A percentile compares a stretch with the other conserved stretches of the same genome.
These are phyloP conservation scores for Eumerus sabulonum DNA, from an alignment of 2,888 invertebrate genomes.

Conservation along the genomic window DNA sequence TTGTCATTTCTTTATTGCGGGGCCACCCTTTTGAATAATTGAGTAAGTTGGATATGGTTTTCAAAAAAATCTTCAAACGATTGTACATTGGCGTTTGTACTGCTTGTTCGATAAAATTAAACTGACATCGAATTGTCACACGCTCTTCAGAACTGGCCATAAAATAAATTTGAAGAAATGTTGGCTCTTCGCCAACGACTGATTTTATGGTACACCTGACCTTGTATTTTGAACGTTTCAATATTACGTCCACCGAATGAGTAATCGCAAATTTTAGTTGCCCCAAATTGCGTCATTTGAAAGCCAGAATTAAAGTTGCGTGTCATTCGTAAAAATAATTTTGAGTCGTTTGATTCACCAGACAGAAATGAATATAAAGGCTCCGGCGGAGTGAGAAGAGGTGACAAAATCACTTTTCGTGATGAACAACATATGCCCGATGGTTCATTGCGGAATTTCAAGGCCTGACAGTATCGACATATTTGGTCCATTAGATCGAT, in stretches of 20 bases:
- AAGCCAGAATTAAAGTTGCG: slow-evolving; percentile 26
- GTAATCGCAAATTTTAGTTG: slow-evolving; percentile 6
- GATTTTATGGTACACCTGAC: neutral
- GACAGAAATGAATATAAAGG: slow-evolving; percentile 70
- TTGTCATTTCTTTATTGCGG: too few relatives aligned
- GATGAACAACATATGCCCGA: slow-evolving; percentile 75
- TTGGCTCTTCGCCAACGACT: neutral
- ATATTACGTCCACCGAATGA: slow-evolving; percentile 1
- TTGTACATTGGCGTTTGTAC: too few relatives aligned
- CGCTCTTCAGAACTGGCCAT: slow-evolving; percentile 5
- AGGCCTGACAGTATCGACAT: slow-evolving; percentile 74
- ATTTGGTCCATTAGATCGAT: slow-evolving; percentile 73
- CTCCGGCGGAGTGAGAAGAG: slow-evolving; percentile 73
- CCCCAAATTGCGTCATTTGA: slow-evolving; percentile 72
- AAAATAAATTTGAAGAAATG: slow-evolving; percentile 13
- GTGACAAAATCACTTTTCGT: slow-evolving; percentile 75
- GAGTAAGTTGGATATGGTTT: too few relatives aligned
- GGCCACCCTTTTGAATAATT: too few relatives aligned
- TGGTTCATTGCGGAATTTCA: slow-evolving; percentile 74
- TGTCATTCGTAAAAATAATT: slow-evolving; percentile 24
- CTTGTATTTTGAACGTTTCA: slow-evolving; percentile 11
- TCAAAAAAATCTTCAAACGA: too few relatives aligned
- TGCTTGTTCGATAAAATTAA: neutral
- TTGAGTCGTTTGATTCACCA: slow-evolving; percentile 25
- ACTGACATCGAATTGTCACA: slow-evolving; percentile 6